Evolutionary conservation across 2,797 vertebrate species (phyloP).

Genomic region (Acestrorhynchus altus): DNA sequence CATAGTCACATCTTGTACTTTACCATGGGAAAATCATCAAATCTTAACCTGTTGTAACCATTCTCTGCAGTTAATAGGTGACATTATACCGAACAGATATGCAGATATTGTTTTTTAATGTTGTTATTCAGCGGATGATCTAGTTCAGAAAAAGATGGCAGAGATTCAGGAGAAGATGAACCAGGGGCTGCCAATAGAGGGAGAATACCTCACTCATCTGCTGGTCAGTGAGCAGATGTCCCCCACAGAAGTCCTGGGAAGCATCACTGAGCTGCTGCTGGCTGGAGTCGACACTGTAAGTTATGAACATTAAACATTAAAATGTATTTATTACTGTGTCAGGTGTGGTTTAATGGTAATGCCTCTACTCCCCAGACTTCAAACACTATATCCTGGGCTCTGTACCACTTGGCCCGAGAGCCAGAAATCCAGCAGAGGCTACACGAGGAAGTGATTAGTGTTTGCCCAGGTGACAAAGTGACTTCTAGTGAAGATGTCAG

Average conservation of each 20-base stretch:
- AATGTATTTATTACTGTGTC: neutral
- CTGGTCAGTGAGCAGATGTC: constrained; percentile 79
- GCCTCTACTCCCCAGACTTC: constrained; percentile 73
- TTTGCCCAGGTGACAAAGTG: constrained; percentile 73
- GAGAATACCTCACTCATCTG: constrained; percentile 82
- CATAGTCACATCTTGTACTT: neutral
- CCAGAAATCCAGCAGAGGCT: constrained; percentile 76
- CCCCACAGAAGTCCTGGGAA: constrained; percentile 77
- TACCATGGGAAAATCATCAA: neutral
- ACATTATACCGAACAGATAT: neutral
- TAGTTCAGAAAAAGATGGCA: constrained; percentile 76
- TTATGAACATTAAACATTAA: neutral
- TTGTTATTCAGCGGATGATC: constrained; percentile 66
- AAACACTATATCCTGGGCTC: constrained; percentile 80
- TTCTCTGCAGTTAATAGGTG: neutral
- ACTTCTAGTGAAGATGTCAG: constrained; percentile 71
- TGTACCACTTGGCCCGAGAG: constrained; percentile 77
- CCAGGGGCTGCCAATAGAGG: constrained; percentile 67
- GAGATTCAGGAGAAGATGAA: constrained; percentile 71
- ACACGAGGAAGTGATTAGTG: constrained; percentile 71
- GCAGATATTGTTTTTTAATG: neutral
- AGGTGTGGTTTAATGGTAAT: neutral
- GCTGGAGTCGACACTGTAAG: constrained; percentile 84
- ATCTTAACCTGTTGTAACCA: neutral
- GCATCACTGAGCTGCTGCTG: constrained; percentile 81